These are phyloP conservation scores for Orchesella flavescens DNA, from an alignment of 2,888 invertebrate species.

Conservation along the genomic window DNA sequence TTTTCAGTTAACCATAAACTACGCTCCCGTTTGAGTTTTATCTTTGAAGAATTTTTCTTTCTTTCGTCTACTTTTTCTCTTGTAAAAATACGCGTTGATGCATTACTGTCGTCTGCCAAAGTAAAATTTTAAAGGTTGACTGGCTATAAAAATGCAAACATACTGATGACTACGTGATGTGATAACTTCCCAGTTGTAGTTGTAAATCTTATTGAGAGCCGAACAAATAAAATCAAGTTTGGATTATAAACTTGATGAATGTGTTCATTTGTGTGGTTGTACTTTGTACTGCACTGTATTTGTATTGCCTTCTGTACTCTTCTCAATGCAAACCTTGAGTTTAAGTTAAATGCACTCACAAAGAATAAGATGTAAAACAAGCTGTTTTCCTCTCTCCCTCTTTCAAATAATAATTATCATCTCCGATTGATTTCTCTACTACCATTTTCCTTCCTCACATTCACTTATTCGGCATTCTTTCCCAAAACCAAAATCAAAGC, in stretches of 20 bases:
- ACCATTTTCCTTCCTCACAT: not conserved
- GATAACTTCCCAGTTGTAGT: conserved; percentile 49
- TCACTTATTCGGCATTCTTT: too few relatives aligned
- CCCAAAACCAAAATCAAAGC: too few relatives aligned
- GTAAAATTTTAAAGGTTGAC: conserved; percentile 44
- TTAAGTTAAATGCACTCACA: not conserved
- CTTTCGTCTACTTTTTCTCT: not conserved
- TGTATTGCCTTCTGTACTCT: too few relatives aligned
- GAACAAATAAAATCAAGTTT: conserved; percentile 41
- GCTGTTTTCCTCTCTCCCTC: not conserved
- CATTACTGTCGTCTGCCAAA: conserved; percentile 22
- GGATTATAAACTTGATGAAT: conserved; percentile 43
- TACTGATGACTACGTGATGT: conserved; percentile 35
- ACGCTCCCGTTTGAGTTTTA: not conserved
- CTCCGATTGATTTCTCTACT: not conserved
- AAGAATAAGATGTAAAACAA: not conserved
- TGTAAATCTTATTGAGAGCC: conserved; percentile 59
- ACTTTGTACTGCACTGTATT: not conserved
- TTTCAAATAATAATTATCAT: conserved; percentile 7
- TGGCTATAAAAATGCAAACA: conserved; percentile 61
- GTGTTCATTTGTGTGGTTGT: not conserved
- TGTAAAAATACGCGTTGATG: conserved; percentile 24
- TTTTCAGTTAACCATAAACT: not conserved
- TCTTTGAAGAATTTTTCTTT: conserved; percentile 9
- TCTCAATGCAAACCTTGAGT: not conserved